A percentile compares a stretch with the other conserved stretches of the same genome.
Evolutionary conservation across 2,113 vertebrate species (phyloP).

Genomic region (Parus major): DNA sequence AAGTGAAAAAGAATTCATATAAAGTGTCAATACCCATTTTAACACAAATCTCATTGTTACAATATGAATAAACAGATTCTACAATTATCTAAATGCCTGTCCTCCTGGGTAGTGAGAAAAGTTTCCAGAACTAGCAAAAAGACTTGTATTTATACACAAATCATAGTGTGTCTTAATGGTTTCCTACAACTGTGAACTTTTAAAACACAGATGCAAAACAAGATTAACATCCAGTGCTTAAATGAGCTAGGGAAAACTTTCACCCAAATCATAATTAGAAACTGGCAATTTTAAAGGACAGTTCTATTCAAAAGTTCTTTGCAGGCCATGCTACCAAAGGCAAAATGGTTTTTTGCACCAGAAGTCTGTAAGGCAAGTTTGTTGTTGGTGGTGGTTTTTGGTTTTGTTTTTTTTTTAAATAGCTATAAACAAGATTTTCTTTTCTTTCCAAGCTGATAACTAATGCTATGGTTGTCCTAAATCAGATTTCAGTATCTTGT

Average conservation of each 20-base stretch:
- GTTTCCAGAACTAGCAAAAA: background rate
- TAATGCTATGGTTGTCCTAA: background rate
- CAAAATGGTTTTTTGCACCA: background rate
- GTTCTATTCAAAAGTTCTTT: background rate
- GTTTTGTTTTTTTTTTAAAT: background rate
- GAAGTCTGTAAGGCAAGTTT: background rate
- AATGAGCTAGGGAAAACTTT: background rate
- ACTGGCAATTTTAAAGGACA: background rate
- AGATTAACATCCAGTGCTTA: background rate
- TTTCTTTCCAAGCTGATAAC: background rate
- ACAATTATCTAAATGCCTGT: background rate
- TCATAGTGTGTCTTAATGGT: background rate
- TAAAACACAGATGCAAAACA: background rate
- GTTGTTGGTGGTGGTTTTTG: background rate
- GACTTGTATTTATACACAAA: background rate
- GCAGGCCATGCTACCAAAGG: background rate
- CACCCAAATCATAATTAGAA: background rate
- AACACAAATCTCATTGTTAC: background rate
- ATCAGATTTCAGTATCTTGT: background rate
- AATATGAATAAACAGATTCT: background rate
- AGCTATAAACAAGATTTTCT: background rate
- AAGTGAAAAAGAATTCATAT: background rate
- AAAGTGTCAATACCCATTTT: background rate
- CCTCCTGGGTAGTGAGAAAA: background rate
- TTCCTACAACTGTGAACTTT: background rate